These are phyloP conservation scores for Trichogramma pretiosum DNA, from an alignment of 1,140 invertebrate species.

Conservation along the genomic window DNA sequence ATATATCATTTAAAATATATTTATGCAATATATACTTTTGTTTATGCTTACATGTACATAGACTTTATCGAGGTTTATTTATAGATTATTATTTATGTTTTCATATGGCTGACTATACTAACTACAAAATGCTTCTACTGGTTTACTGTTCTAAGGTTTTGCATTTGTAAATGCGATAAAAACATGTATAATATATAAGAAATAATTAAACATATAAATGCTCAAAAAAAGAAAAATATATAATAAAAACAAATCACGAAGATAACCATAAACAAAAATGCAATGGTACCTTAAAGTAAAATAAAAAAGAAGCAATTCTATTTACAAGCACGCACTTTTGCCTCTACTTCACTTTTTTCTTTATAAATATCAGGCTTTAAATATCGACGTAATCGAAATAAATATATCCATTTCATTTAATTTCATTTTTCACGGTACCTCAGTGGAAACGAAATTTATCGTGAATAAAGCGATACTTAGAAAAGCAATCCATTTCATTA, in stretches of 20 bases:
- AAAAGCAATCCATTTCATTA: constrained; percentile 7
- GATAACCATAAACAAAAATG: constrained; percentile 11
- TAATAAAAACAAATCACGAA: constrained; percentile 16
- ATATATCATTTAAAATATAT: constrained; percentile 39
- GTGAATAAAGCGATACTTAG: constrained; percentile 1
- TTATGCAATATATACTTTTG: constrained; percentile 30
- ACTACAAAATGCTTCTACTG: constrained; percentile 38
- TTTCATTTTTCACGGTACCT: background rate
- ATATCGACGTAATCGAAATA: too few species aligned
- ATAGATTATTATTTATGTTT: constrained; percentile 38
- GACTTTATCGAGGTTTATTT: constrained; percentile 30
- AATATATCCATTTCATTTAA: too few species aligned
- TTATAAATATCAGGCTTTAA: too few species aligned
- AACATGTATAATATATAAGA: too few species aligned
- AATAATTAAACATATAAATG: constrained; percentile 11
- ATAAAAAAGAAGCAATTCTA: constrained; percentile 25
- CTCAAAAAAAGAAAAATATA: constrained; percentile 14
- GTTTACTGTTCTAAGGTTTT: constrained; percentile 26
- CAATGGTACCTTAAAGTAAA: constrained; percentile 13
- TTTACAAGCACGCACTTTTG: constrained; percentile 24
- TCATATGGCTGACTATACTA: constrained; percentile 41
- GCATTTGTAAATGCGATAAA: constrained; percentile 20
- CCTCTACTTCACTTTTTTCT: too few species aligned
- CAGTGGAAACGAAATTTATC: background rate
- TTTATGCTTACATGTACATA: constrained; percentile 28